A percentile compares a stretch with the other conserved stretches of the same genome.
Conservation (phyloP, 2,888 invertebrate genomes). For the Hybos culiciformis region DNA sequence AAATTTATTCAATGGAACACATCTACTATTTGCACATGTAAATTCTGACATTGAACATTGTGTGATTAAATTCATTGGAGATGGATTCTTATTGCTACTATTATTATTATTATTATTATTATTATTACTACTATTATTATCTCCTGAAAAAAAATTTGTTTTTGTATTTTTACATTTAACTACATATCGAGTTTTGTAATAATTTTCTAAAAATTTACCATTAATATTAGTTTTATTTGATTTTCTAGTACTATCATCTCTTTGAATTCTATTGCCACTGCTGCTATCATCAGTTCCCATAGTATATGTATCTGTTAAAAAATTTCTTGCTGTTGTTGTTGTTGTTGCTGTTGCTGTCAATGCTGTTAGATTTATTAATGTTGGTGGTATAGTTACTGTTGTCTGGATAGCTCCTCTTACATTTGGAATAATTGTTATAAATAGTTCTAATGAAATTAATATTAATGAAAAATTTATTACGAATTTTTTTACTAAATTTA, state of each 20-base stretch:
- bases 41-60: conserved; percentile 32
- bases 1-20: conserved; percentile 51
- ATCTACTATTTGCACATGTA: conserved; percentile 34
- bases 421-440: conserved; percentile 11
- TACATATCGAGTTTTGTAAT: too few relatives aligned
- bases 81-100: conserved; percentile 13
- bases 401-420: conserved; percentile 13
- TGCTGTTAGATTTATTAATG: conserved; percentile 12
- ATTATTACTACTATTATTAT: conserved; percentile 16
- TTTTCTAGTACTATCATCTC: not conserved
- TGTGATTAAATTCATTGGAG: conserved; percentile 18
- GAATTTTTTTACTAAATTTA: too few relatives aligned
- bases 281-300: too few relatives aligned
- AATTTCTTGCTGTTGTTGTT: not conserved
- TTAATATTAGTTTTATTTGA: not conserved
- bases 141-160: too few relatives aligned
- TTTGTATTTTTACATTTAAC: too few relatives aligned
- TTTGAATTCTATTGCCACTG: too few relatives aligned
- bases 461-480: conserved; percentile 3
- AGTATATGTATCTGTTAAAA: not conserved
- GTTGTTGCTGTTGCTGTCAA: not conserved
- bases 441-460: not conserved
- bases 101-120: conserved; percentile 17
- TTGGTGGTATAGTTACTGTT: conserved; percentile 10
- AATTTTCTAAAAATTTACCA: too few relatives aligned